Base-by-base conservation (phyloP, 2,888 invertebrate genomes). In the Drosophila koepferae region DNA sequence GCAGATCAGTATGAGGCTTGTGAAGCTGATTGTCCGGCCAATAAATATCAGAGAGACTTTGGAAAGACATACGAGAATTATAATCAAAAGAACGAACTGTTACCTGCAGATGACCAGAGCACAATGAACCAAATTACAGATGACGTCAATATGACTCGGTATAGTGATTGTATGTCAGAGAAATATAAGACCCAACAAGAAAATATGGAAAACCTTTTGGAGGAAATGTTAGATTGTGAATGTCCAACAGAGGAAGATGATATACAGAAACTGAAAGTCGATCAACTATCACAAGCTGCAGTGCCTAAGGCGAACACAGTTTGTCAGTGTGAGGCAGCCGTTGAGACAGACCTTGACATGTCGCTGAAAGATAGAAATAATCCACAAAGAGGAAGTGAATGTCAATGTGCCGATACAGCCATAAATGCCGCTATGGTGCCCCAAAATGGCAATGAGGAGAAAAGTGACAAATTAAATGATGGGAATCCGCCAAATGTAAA, bases 331-430 rank as follows among this genome's bases (percentile, higher is more conserved):
- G 76, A 80, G 14, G 63, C 49, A 16, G 58, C 51, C 23, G 62
- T 75, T 20, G 77, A 78, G 55, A 78, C 77, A 2, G 77, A 78
- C 6, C 46, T 80, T 40, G 77, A 78, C 3, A 78, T 78, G 77
- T 46, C 48, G 1, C 54, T 78, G n/a, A 14, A 9, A 6, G 40
- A 60, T 4, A 60, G 60, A 0, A 51, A 55, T 6, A 8, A 28
- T 9, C 48, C 70, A n/a, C 14, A 20, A 40, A 34, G 16, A 2
- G 3, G 8, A 1, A 10, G 0, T 5, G 20, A 14, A 0, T 40
- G 40, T 5, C 5, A 41, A 10, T 49, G 48, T 41, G 38, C 68
- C 12, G 41, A 14, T 2, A 14, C 1, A 2, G 10, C 0, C 18
- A 14, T 14, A 14, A n/a, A 20, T 2, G 2, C 14, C 18, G 8